Conservation (phyloP, 1,140 invertebrate species). For the Antheraea mylitta region DNA sequence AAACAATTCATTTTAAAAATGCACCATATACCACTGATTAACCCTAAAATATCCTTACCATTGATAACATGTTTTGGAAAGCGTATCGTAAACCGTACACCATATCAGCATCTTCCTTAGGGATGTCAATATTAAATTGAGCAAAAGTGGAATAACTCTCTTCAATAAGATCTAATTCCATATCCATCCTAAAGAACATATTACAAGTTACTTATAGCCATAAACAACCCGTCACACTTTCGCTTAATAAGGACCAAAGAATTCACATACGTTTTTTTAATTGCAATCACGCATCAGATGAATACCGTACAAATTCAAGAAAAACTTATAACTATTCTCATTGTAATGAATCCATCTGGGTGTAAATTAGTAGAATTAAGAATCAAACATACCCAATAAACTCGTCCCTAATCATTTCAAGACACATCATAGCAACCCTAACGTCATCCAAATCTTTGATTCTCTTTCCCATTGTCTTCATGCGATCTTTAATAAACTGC, state of each 20-base stretch:
- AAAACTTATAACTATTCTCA: background rate
- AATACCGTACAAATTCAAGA: background rate
- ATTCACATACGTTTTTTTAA: background rate
- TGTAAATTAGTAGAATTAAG: background rate
- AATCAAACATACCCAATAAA: constrained; percentile 80
- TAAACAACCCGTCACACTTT: too few relatives aligned
- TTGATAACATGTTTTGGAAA: constrained; percentile 87
- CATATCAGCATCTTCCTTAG: constrained; percentile 88
- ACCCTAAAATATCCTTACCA: constrained; percentile 68
- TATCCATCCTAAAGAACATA: constrained; percentile 82
- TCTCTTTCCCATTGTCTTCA: constrained; percentile 82
- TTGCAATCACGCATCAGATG: background rate
- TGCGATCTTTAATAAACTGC: constrained; percentile 85
- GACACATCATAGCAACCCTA: constrained; percentile 85
- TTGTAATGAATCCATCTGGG: background rate
- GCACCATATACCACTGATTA: background rate
- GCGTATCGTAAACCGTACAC: constrained; percentile 88
- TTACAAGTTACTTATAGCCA: background rate
- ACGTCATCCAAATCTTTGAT: constrained; percentile 88
- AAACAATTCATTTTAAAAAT: background rate
- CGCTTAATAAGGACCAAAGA: background rate
- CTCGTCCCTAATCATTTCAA: constrained; percentile 86
- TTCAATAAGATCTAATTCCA: constrained; percentile 86
- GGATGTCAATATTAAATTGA: constrained; percentile 85
- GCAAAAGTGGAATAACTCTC: constrained; percentile 88